Base-by-base conservation (phyloP, 2,888 invertebrate genomes). In the Imbricaverruca yamaguchii region DNA sequence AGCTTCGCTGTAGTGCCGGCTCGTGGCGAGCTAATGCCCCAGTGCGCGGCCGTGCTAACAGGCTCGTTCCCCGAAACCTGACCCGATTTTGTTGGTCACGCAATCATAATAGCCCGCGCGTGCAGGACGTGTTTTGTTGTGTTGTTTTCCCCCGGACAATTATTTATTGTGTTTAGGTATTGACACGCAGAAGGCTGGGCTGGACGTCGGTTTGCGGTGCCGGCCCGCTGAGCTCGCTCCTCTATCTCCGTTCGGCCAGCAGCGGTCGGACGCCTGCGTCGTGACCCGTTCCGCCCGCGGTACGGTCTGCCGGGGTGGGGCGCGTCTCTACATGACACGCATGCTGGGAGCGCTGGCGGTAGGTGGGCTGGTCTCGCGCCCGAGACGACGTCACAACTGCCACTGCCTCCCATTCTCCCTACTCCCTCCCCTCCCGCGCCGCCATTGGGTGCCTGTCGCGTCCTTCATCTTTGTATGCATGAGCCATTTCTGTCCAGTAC, bases 401-500 rank as follows among this genome's bases (percentile, higher is more conserved):
- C 25, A 13, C 21, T 3, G 23, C 11, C 25, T 12, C 12, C n/a
- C 63, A 3, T 25, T 13, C 23, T 21, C 10, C 11, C 25, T 67
- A 0, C 25, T 11, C 11, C n/a, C 12, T 25, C 11, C 23, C 25
- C 25, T 23, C 23, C 12, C 23, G 8, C 23, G 0, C 65, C 3
- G 21, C 67, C 67, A 25, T 25, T 67, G n/a, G 12, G 25, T 15
- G 15, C 59, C 23, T 23, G 23, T 59, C 59, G 2, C 59, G 59
- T 67, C 67, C 67, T 57, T 57, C 23, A 79, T 23, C 57, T 25
- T 56, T 57, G 79, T 79, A 57, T 79, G 56, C 23, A 25, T 79
- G 59, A 59, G 56, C 25, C 57, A 79, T 57, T n/a, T 79, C 57
- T 79, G 59, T 57, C 57, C 56, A 79, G 57, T 79, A 79, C 56